Conservation (phyloP, 2,113 vertebrate genomes). For the Microtus montanus region DNA sequence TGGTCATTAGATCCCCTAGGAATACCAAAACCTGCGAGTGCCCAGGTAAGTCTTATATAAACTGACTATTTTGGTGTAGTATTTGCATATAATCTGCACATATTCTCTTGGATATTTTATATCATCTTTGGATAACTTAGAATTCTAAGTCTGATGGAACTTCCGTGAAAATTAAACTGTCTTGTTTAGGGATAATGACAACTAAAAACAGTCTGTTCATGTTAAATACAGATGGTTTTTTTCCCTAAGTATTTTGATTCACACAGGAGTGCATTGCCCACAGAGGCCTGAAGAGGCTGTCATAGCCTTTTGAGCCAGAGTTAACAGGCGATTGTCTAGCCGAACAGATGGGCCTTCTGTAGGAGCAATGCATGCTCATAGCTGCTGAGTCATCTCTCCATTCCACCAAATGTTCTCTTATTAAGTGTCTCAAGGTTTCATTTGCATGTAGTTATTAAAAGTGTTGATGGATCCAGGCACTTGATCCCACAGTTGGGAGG, state of each 20-base stretch:
- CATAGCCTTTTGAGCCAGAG: not conserved
- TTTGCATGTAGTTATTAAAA: conserved; percentile 52
- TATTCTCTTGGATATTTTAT: not conserved
- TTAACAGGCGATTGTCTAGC: not conserved
- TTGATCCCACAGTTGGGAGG: not conserved
- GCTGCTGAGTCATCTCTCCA: not conserved
- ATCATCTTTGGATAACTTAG: not conserved
- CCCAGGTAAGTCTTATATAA: not conserved
- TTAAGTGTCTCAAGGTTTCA: conserved; percentile 9
- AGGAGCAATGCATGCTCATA: not conserved
- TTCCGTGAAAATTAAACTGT: not conserved
- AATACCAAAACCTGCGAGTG: not conserved
- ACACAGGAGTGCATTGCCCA: not conserved
- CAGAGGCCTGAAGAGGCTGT: not conserved
- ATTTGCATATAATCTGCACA: not conserved
- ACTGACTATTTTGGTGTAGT: not conserved
- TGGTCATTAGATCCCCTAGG: not conserved
- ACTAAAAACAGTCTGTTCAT: not conserved
- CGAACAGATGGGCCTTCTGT: not conserved
- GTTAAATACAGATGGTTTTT: not conserved
- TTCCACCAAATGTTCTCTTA: not conserved
- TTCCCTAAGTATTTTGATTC: not conserved
- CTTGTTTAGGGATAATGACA: not conserved
- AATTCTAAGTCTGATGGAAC: not conserved
- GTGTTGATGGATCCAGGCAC: not conserved